These are phyloP conservation scores for Drosophila peninsularis DNA, from an alignment of 2,888 invertebrate species.

Conservation along the genomic window DNA sequence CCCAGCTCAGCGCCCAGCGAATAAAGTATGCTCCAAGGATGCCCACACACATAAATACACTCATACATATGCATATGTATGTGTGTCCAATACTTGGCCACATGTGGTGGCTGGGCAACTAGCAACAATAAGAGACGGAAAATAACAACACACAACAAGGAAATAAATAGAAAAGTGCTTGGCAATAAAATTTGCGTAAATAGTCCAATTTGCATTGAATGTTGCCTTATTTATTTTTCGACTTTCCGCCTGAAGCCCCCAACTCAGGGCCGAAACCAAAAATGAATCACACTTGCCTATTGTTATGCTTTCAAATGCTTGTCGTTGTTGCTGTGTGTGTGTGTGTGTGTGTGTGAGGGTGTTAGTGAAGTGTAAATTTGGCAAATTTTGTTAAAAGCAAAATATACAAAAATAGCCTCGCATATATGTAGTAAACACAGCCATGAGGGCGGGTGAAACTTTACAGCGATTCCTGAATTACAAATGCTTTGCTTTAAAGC, in stretches of 20 bases:
- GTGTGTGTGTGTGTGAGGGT: constrained; percentile 16
- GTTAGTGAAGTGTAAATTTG: constrained; percentile 79
- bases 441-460: constrained; percentile 39
- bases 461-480: constrained; percentile 54
- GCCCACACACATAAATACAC: background rate
- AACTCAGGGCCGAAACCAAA: constrained; percentile 17
- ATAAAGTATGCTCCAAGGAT: constrained; percentile 58
- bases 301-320: constrained; percentile 40
- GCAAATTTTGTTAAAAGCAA: constrained; percentile 74
- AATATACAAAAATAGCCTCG: constrained; percentile 35
- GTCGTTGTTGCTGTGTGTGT: constrained; percentile 24
- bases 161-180: constrained; percentile 79
- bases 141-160: constrained; percentile 62
- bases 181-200: constrained; percentile 84
- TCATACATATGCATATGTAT: background rate
- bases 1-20: constrained; percentile 31
- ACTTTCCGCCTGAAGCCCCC: constrained; percentile 27
- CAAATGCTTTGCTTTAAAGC: constrained; percentile 48
- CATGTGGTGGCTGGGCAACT: constrained; percentile 48
- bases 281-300: constrained; percentile 63
- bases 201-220: constrained; percentile 82
- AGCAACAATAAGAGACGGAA: constrained; percentile 46
- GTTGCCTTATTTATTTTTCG: constrained; percentile 72
- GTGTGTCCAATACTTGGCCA: constrained; percentile 31
- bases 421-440: constrained; percentile 9